Evolutionary conservation across 2,888 invertebrate species (phyloP), one percentile per base, ranked within the genome.

Genomic region (Seira musarum): DNA sequence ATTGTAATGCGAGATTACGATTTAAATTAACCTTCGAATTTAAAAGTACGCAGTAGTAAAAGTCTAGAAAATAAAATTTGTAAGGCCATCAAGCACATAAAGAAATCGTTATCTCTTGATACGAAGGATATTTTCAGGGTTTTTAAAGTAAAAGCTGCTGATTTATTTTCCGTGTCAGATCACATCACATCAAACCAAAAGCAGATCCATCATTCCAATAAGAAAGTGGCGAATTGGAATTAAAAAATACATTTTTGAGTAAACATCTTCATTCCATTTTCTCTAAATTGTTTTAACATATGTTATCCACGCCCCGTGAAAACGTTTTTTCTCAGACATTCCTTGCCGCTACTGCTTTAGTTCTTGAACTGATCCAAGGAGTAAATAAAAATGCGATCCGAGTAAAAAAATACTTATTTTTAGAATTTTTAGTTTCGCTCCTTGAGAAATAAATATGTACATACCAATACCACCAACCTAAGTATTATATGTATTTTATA

Each of bases 351-450:
- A 68, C 25, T 61, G 49, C 46, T 63, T 40, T 46, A 40, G 64
- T 71, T 71, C 63, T 49, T 71, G 71, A 71, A 35, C 63, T 40
- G 49, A 71, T 24, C 46, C 71, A 71, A 71, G 71, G 71, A 63
- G 17, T n/a, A n/a, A n/a, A n/a, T n/a, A n/a, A n/a, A n/a, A n/a
- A n/a, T n/a, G n/a, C n/a, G n/a, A n/a, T n/a, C n/a, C n/a, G n/a
- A n/a, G n/a, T n/a, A n/a, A n/a, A 6, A 40, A 24, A 10, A 15
- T 49, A 19, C 24, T 25, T 70, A 70, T 70, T 71, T 71, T 63
- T 71, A 71, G 63, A n/a, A n/a, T n/a, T n/a, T n/a, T n/a, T n/a
- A n/a, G n/a, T n/a, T n/a, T n/a, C n/a, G n/a, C n/a, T n/a, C n/a
- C n/a, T n/a, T n/a, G n/a, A n/a, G n/a, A n/a, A n/a, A n/a, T n/a